Evolutionary conservation across 2,113 vertebrate species (phyloP).

Genomic region (Garra rufa): DNA sequence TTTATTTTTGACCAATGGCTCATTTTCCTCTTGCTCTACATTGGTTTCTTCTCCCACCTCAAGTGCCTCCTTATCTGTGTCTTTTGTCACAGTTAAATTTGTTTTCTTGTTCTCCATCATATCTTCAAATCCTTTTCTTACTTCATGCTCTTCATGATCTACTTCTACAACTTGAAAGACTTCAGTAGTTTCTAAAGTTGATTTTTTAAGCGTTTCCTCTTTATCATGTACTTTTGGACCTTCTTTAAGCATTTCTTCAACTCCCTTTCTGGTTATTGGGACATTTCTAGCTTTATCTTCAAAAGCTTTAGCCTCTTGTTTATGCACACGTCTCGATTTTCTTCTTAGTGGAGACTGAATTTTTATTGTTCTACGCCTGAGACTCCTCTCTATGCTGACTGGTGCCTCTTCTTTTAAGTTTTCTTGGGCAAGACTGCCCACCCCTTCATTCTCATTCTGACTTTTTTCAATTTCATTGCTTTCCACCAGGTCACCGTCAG

Average conservation of each 20-base stretch:
- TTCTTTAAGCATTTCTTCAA: neutral
- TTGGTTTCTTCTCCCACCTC: neutral
- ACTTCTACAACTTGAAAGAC: neutral
- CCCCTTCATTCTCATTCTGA: neutral
- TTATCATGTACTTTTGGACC: neutral
- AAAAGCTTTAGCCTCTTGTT: neutral
- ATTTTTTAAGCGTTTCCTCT: neutral
- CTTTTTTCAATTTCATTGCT: neutral
- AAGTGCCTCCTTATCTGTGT: neutral
- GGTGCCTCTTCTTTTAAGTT: neutral
- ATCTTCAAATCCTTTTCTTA: slow-evolving; percentile 15
- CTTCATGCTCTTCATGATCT: neutral
- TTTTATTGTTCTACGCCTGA: slow-evolving; percentile 4
- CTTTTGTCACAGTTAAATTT: neutral
- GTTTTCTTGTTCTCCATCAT: neutral
- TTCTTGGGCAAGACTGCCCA: neutral
- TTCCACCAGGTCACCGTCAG: neutral
- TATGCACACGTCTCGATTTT: neutral
- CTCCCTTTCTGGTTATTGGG: neutral
- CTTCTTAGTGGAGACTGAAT: neutral
- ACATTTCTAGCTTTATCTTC: neutral
- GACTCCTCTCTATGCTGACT: slow-evolving; percentile 9
- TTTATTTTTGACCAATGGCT: neutral
- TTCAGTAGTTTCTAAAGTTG: neutral
- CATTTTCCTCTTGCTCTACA: slow-evolving; percentile 17